phyloP scores from a whole-genome alignment of 2,888 invertebrate genomes.

The Scotopteryx bipunctaria region DNA sequence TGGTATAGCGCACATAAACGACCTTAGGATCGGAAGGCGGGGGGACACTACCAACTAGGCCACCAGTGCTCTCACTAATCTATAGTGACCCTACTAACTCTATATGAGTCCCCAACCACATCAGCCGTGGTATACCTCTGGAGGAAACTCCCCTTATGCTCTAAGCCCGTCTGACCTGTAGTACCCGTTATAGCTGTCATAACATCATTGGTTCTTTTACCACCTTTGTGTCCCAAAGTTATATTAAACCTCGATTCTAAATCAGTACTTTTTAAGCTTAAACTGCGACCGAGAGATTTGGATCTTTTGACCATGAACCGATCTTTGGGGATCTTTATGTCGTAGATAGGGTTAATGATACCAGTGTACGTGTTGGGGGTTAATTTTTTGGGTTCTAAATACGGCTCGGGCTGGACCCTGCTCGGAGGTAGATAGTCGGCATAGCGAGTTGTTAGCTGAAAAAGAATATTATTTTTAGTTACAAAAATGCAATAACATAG shows the following conservation, averaged over 20 bases:
- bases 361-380: slow-evolving; percentile 56
- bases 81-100: slow-evolving; percentile 63
- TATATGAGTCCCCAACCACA: slow-evolving; percentile 72
- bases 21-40: no score
- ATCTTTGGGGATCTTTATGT: slow-evolving; percentile 68
- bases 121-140: slow-evolving; percentile 59
- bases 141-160: slow-evolving; percentile 63
- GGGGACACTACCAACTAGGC: background rate
- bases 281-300: slow-evolving; percentile 68
- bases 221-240: slow-evolving; percentile 61
- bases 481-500: background rate
- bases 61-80: slow-evolving; percentile 48
- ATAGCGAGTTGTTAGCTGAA: slow-evolving; percentile 53
- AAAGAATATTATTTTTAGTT: background rate
- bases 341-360: slow-evolving; percentile 72
- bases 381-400: slow-evolving; percentile 24
- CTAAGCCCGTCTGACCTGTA: slow-evolving; percentile 66
- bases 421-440: slow-evolving; percentile 59
- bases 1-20: no score
- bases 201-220: slow-evolving; percentile 69
- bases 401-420: slow-evolving; percentile 34
- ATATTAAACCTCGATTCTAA: slow-evolving; percentile 69
- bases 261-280: slow-evolving; percentile 57
- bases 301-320: slow-evolving; percentile 70
- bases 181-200: slow-evolving; percentile 66